Evolutionary conservation across 2,113 vertebrate species (phyloP).

Genomic region (Urocitellus parryii): DNA sequence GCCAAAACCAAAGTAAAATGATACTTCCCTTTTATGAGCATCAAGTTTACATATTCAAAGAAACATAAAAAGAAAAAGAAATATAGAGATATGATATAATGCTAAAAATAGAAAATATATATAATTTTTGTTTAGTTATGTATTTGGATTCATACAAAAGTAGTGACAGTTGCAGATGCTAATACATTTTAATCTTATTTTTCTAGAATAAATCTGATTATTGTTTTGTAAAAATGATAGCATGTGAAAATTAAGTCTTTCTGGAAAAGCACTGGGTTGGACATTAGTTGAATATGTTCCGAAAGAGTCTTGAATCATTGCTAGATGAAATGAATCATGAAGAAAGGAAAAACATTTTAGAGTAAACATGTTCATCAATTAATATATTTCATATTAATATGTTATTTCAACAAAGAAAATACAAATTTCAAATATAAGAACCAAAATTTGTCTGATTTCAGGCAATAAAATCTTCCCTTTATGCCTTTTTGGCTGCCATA

Average conservation of each 20-base stretch:
- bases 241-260: neutral
- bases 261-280: neutral
- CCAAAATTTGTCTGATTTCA: neutral
- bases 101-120: neutral
- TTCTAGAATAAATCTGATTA: neutral
- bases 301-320: conserved; percentile 47
- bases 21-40: neutral
- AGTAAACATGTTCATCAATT: conserved; percentile 2
- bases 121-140: neutral
- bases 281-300: neutral
- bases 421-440: neutral
- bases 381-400: neutral
- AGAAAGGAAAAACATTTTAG: conserved; percentile 25
- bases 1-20: conserved; percentile 15
- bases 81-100: neutral
- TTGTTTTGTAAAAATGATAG: neutral
- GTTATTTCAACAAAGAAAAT: conserved; percentile 42
- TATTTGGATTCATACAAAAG: neutral
- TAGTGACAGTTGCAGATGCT: neutral
- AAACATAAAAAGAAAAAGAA: neutral
- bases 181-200: neutral
- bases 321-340: neutral
- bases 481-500: neutral
- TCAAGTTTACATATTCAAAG: neutral
- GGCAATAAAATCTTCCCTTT: neutral